Evolutionary conservation across 1,140 invertebrate species (phyloP).

Genomic region (Lepeophtheirus salmonis): DNA sequence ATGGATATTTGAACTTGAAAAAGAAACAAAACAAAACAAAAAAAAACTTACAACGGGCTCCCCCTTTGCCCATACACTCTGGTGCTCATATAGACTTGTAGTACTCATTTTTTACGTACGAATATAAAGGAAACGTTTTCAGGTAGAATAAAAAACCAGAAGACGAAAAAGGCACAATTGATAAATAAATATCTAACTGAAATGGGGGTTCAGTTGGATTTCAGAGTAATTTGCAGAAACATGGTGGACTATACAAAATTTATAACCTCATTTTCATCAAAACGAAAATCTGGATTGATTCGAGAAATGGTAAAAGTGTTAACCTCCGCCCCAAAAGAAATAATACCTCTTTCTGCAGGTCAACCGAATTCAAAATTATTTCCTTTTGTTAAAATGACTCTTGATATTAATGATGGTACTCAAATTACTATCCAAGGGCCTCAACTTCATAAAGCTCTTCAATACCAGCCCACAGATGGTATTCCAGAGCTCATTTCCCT

Average conservation of each 20-base stretch:
- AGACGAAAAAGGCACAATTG: too few relatives aligned
- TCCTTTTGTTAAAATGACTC: constrained; percentile 43
- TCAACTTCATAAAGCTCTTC: not conserved
- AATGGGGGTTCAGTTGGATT: too few relatives aligned
- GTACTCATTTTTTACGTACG: too few relatives aligned
- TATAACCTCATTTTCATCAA: not conserved
- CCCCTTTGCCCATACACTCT: too few relatives aligned
- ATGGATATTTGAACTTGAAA: too few relatives aligned
- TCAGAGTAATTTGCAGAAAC: too few relatives aligned
- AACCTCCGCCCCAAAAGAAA: constrained; percentile 39
- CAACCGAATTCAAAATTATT: constrained; percentile 55
- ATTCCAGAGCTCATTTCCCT: constrained; percentile 38
- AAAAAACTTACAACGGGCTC: too few relatives aligned
- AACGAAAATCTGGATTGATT: constrained; percentile 14
- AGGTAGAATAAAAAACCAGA: too few relatives aligned
- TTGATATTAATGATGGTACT: constrained; percentile 39
- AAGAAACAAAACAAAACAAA: too few relatives aligned
- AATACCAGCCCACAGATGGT: constrained; percentile 1
- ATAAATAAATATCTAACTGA: too few relatives aligned
- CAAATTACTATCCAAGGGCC: not conserved
- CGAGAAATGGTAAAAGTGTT: constrained; percentile 32
- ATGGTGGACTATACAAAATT: constrained; percentile 1
- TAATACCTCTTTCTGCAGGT: constrained; percentile 51
- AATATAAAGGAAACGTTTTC: too few relatives aligned
- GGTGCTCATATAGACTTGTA: too few relatives aligned